Evolutionary conservation across 2,888 invertebrate species (phyloP), one percentile per base, ranked within the genome.

Genomic region (Caenorhabditis doughertyi): DNA sequence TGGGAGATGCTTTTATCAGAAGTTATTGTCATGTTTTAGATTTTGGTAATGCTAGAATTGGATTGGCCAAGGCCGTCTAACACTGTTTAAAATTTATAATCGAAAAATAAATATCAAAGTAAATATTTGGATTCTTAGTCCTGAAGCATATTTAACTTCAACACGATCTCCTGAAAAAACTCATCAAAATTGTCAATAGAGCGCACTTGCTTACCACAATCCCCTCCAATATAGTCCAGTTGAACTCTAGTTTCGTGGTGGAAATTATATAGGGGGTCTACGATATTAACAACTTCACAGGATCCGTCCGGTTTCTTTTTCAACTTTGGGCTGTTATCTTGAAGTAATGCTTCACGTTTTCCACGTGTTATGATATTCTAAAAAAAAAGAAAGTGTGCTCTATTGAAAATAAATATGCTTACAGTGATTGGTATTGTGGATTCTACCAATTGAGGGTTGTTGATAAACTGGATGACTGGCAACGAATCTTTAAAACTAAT

Each of bases 1-100:
- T 86, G 13, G 86, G 86, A 11, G 86, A 86, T 44, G 64, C 84
- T 18, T 85, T 83, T 39, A 82, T 86, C 51, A 64, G 86, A 18
- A 58, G 68, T 16, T 87, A 70, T 58, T 87, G 87, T 58, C 81
- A 85, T 27, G 42, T 74, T n/a, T 81, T 81, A 35, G 83, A 85
- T 58, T 53, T 81, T 49, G 81, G 74, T 16, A 60, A 73, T 21
- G 16, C 47, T 16, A n/a, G 70, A 44, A 79, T 85, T 11, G 85
- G 85, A 21, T 81, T 85, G 44, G 55, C 85, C n/a, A n/a, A n/a
- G n/a, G n/a, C n/a, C n/a, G n/a, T n/a, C n/a, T n/a, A n/a, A n/a
- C n/a, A n/a, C n/a, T n/a, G n/a, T n/a, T n/a, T n/a, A n/a, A n/a
- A n/a, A n/a, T n/a, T n/a, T n/a, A n/a, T n/a, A n/a, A n/a, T n/a